Percentiles rank a stretch among this genome's conserved stretches.
Evolutionary conservation across 2,888 invertebrate genomes (phyloP).

Genomic region (Julus scandinavius): DNA sequence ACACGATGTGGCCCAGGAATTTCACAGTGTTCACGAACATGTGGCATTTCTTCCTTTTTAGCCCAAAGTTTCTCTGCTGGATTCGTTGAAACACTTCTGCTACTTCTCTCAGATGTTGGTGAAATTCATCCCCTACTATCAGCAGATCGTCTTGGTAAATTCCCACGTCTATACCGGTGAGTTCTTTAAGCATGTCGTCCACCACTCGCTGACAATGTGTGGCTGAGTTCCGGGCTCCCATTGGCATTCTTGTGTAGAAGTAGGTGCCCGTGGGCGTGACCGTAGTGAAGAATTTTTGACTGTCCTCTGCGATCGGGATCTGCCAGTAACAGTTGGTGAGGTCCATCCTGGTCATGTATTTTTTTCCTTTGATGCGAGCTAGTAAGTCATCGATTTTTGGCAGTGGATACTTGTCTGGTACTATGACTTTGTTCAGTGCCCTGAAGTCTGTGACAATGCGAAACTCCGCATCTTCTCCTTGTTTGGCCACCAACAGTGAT

Average conservation of each 20-base stretch:
- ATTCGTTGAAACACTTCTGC: neutral
- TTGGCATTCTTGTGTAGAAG: neutral
- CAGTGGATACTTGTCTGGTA: neutral
- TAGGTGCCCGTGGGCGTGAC: neutral
- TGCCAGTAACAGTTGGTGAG: neutral
- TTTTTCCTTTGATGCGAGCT: neutral
- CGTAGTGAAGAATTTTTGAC: neutral
- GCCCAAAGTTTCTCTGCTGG: neutral
- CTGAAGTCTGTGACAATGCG: neutral
- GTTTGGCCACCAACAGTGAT: neutral
- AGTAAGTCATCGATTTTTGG: neutral
- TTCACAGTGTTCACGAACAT: neutral
- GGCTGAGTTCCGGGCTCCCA: neutral
- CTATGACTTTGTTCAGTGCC: neutral
- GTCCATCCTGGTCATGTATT: neutral
- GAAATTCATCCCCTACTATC: neutral
- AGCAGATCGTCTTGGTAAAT: neutral
- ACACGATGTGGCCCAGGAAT: neutral
- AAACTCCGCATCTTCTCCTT: neutral
- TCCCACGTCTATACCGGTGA: fast-evolving
- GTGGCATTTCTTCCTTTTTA: neutral
- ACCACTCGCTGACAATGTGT: neutral
- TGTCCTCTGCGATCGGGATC: neutral
- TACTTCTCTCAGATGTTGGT: neutral
- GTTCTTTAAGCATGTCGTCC: neutral